Percentiles rank a stretch among this genome's conserved stretches.
Conservation (phyloP, 1,140 invertebrate genomes). For the Reticulitermes speratus region DNA sequence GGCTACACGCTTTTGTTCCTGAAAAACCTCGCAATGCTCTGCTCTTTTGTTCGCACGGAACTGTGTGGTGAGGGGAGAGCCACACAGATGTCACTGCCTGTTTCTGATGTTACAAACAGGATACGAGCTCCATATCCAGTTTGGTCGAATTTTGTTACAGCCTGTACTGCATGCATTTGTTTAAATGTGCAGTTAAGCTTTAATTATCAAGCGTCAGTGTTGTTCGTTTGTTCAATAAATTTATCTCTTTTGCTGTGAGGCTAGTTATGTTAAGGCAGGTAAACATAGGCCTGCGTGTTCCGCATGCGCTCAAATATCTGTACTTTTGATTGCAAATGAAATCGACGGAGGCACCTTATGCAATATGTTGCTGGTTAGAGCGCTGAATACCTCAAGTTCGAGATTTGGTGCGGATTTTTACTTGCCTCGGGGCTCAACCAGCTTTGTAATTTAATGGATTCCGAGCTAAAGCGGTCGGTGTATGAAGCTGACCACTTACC, state of each 20-base stretch:
- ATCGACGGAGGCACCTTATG: not conserved
- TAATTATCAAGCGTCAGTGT: not conserved
- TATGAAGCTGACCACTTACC: too few species aligned
- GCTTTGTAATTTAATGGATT: too few species aligned
- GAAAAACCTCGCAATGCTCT: conserved; percentile 11
- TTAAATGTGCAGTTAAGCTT: not conserved
- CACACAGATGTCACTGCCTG: conserved; percentile 3
- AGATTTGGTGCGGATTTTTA: too few species aligned
- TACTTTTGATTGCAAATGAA: not conserved
- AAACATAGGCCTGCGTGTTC: not conserved
- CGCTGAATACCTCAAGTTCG: too few species aligned
- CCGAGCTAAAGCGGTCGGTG: too few species aligned
- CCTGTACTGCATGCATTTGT: conserved; percentile 7
- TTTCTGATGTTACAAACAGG: not conserved
- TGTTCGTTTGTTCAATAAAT: conserved; percentile 11
- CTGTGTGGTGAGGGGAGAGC: conserved; percentile 11
- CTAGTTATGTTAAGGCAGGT: not conserved
- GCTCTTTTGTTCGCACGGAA: conserved; percentile 9
- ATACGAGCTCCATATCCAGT: not conserved
- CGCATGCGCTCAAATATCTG: not conserved
- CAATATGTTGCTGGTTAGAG: too few species aligned
- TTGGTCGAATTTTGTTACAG: not conserved
- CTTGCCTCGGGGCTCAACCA: too few species aligned
- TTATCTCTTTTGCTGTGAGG: not conserved
- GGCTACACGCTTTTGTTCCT: not conserved